Conservation (phyloP, 2,113 vertebrate genomes). For the Myotis brandtii region DNA sequence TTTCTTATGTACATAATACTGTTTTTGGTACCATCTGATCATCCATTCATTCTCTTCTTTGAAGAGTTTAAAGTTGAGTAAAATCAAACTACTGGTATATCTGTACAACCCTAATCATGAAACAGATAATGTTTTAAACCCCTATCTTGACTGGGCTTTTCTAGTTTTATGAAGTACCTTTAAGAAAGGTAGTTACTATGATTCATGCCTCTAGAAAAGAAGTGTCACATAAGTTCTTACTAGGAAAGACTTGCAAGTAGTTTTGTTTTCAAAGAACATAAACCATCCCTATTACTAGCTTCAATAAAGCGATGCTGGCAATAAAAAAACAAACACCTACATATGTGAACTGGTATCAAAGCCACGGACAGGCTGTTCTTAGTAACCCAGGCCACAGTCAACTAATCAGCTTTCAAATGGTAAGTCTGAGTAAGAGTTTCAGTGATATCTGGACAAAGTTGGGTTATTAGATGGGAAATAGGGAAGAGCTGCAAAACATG, state of each 20-base stretch:
- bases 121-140: neutral
- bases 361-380: slow-evolving; percentile 41
- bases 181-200: neutral
- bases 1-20: neutral
- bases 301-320: neutral
- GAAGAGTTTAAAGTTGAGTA: neutral
- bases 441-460: neutral
- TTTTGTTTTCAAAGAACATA: neutral
- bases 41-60: neutral
- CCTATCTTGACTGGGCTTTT: neutral
- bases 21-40: neutral
- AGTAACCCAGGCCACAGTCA: slow-evolving; percentile 17
- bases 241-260: neutral
- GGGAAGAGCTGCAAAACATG: slow-evolving; percentile 64
- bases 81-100: slow-evolving; percentile 6
- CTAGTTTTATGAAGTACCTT: neutral
- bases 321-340: slow-evolving; percentile 25
- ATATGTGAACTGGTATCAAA: slow-evolving; percentile 36
- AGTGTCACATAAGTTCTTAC: neutral
- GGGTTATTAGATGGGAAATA: slow-evolving; percentile 68
- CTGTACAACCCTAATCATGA: slow-evolving; percentile 5
- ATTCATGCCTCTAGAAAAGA: neutral
- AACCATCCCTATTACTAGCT: neutral
- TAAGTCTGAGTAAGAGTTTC: slow-evolving; percentile 72
- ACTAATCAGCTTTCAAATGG: slow-evolving; percentile 64